Evolutionary conservation across 2,797 vertebrate genomes (phyloP), one percentile per base, ranked within the genome.

Genomic region (Liparis tanakae): DNA sequence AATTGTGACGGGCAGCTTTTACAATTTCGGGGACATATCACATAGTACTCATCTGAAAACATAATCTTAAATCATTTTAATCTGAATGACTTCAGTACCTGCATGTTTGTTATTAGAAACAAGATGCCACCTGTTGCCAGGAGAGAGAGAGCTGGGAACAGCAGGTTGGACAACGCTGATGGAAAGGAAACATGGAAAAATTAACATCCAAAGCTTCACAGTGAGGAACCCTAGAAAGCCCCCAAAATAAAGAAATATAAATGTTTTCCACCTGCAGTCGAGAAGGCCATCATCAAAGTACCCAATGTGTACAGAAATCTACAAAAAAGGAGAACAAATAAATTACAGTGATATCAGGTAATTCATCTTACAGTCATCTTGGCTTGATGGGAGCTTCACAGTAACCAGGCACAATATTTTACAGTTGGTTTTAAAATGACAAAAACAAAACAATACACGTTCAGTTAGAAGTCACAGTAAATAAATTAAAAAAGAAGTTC

Each of bases 41-140:
- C 20, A 7, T 9, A 57, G 41, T 15, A 13, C 10, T 22, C 48
- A 50, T 10, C n/a, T 50, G 22, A 50, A n/a, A 41, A 36, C 1
- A 0, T 7, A 10, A 22, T 10, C 0, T 17, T 41, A 41, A 5
- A 20, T 55, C 0, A 20, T 62, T 7, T 48, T 10, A 2, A 67
- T 57, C 1, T 58, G 15, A 53, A 15, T 1, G 6, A 25, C 0
- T 9, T 72, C 8, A 12, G 39, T 82, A 97, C 97, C 97, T 99
- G 97, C 87, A 98, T 96, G 85, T 98, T 99, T 79, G 97, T 97
- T 43, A 98, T 84, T 46, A 99, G 94, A 74, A 98, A 89, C 73
- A 97, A 81, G 69, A 97, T 94, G 10, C 97, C 97, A 0, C 97
- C 97, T 0, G 95, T 85, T 0, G 96, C 89, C 7, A 98, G 78